Evolutionary conservation across 2,113 vertebrate species (phyloP), one percentile per base, ranked within the genome.

Genomic region (Agapornis roseicollis): DNA sequence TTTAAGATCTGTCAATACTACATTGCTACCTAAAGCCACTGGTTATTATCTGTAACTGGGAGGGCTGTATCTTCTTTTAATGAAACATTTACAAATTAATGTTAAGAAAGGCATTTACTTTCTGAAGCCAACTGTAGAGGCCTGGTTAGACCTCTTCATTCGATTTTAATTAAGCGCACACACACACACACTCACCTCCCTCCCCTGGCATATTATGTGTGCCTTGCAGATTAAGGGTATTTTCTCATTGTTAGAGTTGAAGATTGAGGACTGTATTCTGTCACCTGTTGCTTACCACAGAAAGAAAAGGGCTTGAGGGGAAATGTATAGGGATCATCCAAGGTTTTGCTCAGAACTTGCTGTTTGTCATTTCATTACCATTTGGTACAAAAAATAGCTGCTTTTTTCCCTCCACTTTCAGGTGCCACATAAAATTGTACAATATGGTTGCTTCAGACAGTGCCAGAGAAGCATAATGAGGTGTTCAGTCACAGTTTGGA

Each of bases 401-500:
- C 19, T 53, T 73, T 55, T 76, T 79, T 25, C 16, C 7, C 46
- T 68, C 66, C 1, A 3, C 52, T 94, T 92, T 88, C 72, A 87
- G 90, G 80, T 89, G 83, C 84, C 86, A 56, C 92, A 64, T 93
- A 86, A 92, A 97, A 96, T 37, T 60, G 61, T 87, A 92, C 80
- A 89, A 65, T 92, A 63, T 79, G 58, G 94, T 96, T 93, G 84
- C 94, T 93, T 96, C 85, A 92, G 56, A 92, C 80, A 80, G 77
- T 89, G 90, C 92, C 94, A 95, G 81, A 42, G 90, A 53, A 89
- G 82, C 88, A 95, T 83, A 93, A 94, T 86, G 83, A 97, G 94
- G 96, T 78, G 80, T 73, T 96, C 94, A 97, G 93, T 96, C 92
- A 94, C 94, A 92, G 84, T 92, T 91, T 89, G 80, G 93, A 95